phyloP scores from a whole-genome alignment of 1,140 invertebrate genomes.

The Caerostris extrusa region DNA sequence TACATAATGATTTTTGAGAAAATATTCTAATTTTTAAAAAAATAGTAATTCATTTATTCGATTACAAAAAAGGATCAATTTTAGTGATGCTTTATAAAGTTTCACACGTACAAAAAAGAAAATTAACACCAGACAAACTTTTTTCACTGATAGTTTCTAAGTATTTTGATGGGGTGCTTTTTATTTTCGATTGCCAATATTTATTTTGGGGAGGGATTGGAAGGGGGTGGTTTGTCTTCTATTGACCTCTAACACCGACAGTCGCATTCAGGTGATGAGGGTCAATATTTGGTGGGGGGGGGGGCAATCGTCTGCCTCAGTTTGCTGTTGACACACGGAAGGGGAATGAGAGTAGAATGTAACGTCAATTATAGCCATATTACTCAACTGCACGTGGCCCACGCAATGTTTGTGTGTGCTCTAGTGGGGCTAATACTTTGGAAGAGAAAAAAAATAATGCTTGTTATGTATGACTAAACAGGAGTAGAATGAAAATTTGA shows the following conservation, averaged over 20 bases:
- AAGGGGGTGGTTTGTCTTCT: background rate
- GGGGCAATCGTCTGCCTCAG: background rate
- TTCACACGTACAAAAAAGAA: too few relatives aligned
- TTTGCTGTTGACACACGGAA: background rate
- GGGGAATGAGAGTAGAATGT: background rate
- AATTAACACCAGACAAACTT: background rate
- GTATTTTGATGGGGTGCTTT: background rate
- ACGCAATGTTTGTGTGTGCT: too few relatives aligned
- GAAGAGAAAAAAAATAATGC: too few relatives aligned
- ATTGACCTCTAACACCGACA: background rate
- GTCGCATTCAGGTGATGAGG: background rate
- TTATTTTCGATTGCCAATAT: background rate
- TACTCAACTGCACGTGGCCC: background rate
- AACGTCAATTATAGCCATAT: background rate
- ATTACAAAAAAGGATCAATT: too few relatives aligned
- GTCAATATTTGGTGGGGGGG: background rate
- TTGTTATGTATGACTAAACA: too few relatives aligned
- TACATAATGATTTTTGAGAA: too few relatives aligned
- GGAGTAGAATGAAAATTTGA: too few relatives aligned
- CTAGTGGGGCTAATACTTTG: too few relatives aligned
- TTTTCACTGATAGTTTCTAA: background rate
- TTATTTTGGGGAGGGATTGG: background rate
- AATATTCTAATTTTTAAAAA: too few relatives aligned
- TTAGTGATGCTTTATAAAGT: too few relatives aligned
- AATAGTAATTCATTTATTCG: too few relatives aligned